phyloP scores from a whole-genome alignment of 2,113 vertebrate species.

The Dryoscopus gambensis region DNA sequence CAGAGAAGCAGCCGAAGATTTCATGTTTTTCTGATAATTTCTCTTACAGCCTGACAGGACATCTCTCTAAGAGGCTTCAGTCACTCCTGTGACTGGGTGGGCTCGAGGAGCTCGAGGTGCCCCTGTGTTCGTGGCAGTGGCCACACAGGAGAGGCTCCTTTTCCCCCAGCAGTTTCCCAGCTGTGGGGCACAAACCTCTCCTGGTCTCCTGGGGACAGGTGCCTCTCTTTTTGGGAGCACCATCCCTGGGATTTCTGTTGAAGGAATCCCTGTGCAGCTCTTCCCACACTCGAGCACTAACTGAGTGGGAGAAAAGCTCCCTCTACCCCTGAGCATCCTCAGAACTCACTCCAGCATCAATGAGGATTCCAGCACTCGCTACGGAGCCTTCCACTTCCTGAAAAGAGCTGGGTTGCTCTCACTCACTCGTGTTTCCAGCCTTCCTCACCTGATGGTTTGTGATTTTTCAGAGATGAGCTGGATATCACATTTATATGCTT shows the following conservation, averaged over 20 bases:
- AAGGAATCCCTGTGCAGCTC: not conserved
- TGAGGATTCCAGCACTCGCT: not conserved
- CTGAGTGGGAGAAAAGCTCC: not conserved
- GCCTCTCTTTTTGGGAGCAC: not conserved
- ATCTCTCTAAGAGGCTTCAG: not conserved
- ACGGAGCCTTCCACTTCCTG: rapidly evolving
- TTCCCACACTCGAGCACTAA: not conserved
- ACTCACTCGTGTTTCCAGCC: not conserved
- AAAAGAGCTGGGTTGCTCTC: not conserved
- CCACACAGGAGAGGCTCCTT: not conserved
- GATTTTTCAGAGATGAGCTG: not conserved
- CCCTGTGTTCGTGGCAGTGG: not conserved
- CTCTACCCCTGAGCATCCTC: not conserved
- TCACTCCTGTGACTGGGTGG: not conserved
- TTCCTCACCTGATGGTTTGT: not conserved
- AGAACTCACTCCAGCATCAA: not conserved
- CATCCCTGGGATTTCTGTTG: not conserved
- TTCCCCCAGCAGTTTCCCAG: not conserved
- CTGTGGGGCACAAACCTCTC: not conserved
- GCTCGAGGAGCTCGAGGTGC: not conserved
- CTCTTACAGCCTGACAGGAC: not conserved
- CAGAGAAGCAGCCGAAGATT: not conserved
- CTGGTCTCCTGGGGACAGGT: not conserved
- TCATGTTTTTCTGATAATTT: not conserved
- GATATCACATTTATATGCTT: not conserved